phyloP scores from a whole-genome alignment of 2,797 vertebrate species.

The Leucoraja ocellata region DNA sequence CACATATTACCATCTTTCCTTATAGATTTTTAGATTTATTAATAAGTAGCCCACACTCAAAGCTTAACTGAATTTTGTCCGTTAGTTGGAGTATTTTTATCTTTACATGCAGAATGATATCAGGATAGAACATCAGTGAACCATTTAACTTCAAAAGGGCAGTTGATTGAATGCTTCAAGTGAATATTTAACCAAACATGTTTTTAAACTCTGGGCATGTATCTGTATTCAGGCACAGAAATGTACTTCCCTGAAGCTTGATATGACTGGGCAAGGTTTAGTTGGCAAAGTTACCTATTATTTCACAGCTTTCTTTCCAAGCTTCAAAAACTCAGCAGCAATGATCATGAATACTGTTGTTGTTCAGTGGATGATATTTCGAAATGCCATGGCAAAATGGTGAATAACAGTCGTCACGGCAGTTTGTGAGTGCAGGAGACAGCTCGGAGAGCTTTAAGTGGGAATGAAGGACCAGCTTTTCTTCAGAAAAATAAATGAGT shows the following conservation, averaged over 20 bases:
- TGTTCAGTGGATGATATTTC: slow-evolving; percentile 10
- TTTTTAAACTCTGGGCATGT: neutral
- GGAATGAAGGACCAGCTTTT: neutral
- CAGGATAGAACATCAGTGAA: neutral
- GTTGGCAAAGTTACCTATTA: slow-evolving; percentile 10
- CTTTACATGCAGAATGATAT: neutral
- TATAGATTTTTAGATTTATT: neutral
- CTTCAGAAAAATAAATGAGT: neutral
- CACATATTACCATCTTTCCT: neutral
- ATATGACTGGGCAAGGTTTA: neutral
- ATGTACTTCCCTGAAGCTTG: neutral
- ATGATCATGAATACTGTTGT: neutral
- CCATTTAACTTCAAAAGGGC: neutral
- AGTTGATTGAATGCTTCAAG: neutral
- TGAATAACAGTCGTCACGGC: neutral
- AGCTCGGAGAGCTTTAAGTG: neutral
- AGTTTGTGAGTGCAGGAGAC: neutral
- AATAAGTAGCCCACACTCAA: neutral
- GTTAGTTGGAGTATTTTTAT: neutral
- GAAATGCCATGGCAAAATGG: slow-evolving; percentile 29
- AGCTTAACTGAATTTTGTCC: neutral
- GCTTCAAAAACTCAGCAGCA: neutral
- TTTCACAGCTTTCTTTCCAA: neutral
- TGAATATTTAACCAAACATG: neutral
- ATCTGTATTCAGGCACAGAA: neutral